A percentile compares a stretch with the other conserved stretches of the same genome.
These are phyloP conservation scores for Pelodiscus sinensis DNA, from an alignment of 2,113 vertebrate species.

Conservation along the genomic window DNA sequence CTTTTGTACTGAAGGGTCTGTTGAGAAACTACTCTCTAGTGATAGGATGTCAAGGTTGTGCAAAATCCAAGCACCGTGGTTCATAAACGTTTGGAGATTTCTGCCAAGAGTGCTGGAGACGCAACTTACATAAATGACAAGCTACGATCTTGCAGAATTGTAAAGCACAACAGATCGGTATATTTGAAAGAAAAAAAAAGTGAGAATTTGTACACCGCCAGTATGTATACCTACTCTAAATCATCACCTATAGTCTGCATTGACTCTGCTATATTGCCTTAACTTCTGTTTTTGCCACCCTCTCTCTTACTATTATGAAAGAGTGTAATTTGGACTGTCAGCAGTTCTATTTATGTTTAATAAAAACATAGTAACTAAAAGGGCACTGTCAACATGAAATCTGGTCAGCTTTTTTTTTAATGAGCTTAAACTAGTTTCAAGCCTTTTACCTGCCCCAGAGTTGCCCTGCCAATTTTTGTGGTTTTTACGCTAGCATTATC, in stretches of 20 bases:
- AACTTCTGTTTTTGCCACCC: not conserved
- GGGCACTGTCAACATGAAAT: not conserved
- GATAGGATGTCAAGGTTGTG: not conserved
- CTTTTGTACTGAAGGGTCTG: not conserved
- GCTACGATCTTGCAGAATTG: not conserved
- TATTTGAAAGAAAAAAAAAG: not conserved
- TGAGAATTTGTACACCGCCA: not conserved
- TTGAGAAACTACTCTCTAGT: not conserved
- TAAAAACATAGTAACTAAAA: not conserved
- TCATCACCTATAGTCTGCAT: conserved; percentile 16
- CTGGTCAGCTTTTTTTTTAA: not conserved
- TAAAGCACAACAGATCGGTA: fast-evolving
- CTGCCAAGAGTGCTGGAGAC: not conserved
- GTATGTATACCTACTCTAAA: conserved; percentile 12
- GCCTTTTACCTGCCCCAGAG: not conserved
- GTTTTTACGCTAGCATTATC: not conserved
- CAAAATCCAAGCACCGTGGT: fast-evolving
- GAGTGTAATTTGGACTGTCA: not conserved
- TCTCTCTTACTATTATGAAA: not conserved
- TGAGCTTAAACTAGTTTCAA: fast-evolving
- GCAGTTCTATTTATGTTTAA: not conserved
- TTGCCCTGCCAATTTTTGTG: not conserved
- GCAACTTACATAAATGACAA: fast-evolving
- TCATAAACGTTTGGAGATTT: fast-evolving
- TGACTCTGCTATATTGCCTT: not conserved